Evolutionary conservation across 1,140 invertebrate species (phyloP), one percentile per base, ranked within the genome.

Genomic region (Eriosoma lanigerum): DNA sequence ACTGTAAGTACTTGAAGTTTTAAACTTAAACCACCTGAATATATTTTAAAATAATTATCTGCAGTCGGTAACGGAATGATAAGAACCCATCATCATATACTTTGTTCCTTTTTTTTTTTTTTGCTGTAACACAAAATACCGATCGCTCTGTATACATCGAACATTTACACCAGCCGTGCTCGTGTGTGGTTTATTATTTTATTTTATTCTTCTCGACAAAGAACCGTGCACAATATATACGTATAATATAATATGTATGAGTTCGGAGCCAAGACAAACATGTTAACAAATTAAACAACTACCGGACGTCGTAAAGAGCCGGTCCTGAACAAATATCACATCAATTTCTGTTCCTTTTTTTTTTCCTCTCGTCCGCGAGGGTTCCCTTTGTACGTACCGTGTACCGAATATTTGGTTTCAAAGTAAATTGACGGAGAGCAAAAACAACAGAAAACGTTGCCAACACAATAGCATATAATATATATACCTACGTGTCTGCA

Each of bases 251-350:
- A 29, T 50, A 12, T 26, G 8, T 6, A 15, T 54, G 32, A 73
- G 32, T 48, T 26, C 52, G 32, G 73, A 60, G 52, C 73, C 73
- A 78, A 78, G 54, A 60, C 73, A 78, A 78, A 78, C 73, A 78
- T 78, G 73, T 78, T 78, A 78, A 78, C 73, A 78, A 78, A 78
- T 78, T 78, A 78, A 78, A 78, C 73, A 78, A 78, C 73, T 78
- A 78, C 73, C 73, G 73, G 73, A 78, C 73, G 73, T 60, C 73
- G 54, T 78, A 78, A 78, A 78, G 73, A 60, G 54, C 52, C 32
- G 73, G 32, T 78, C 73, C 73, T 78, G 73, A 78, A 78, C 73
- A 78, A 78, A 78, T 78, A 78, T 29, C 24, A 78, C 54, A 48
- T 58, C 46, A 26, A 70, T 70, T 70, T 50, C 24, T 50, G 46